A percentile compares a stretch with the other conserved stretches of the same genome.
These are phyloP conservation scores for Rambutsinella grinnellia DNA, from an alignment of 2,888 invertebrate species.

Conservation along the genomic window DNA sequence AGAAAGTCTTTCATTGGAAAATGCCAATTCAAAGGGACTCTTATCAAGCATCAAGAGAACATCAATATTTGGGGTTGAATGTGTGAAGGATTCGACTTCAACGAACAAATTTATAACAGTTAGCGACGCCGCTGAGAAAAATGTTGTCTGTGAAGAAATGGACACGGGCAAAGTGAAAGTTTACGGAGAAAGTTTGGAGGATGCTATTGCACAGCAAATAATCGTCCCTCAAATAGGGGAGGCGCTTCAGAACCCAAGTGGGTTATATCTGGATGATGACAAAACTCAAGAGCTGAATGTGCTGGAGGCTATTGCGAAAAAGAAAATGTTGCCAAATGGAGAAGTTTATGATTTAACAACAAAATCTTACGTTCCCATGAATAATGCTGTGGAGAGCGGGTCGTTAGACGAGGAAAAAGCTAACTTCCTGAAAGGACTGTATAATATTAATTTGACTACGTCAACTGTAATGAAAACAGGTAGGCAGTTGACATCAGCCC, in stretches of 20 bases:
- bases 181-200: constrained; percentile 76
- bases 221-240: constrained; percentile 79
- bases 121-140: constrained; percentile 83
- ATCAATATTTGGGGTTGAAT: constrained; percentile 93
- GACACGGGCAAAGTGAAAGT: constrained; percentile 68
- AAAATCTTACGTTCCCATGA: constrained; percentile 81
- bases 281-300: constrained; percentile 77
- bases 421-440: constrained; percentile 83
- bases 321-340: constrained; percentile 89
- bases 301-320: constrained; percentile 89
- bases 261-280: constrained; percentile 39
- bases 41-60: constrained; percentile 89
- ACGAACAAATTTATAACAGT: constrained; percentile 87
- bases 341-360: constrained; percentile 83
- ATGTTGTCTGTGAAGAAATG: constrained; percentile 72
- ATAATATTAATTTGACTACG: constrained; percentile 89
- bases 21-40: constrained; percentile 90
- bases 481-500: constrained; percentile 84
- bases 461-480: constrained; percentile 89
- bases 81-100: constrained; percentile 82
- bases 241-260: constrained; percentile 62
- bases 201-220: constrained; percentile 83
- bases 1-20: constrained; percentile 81
- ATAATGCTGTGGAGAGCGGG: constrained; percentile 87
- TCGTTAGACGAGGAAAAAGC: constrained; percentile 91